A percentile compares a stretch with the other conserved stretches of the same genome.
These are phyloP conservation scores for Apus apus DNA, from an alignment of 2,113 vertebrate species.

Conservation along the genomic window DNA sequence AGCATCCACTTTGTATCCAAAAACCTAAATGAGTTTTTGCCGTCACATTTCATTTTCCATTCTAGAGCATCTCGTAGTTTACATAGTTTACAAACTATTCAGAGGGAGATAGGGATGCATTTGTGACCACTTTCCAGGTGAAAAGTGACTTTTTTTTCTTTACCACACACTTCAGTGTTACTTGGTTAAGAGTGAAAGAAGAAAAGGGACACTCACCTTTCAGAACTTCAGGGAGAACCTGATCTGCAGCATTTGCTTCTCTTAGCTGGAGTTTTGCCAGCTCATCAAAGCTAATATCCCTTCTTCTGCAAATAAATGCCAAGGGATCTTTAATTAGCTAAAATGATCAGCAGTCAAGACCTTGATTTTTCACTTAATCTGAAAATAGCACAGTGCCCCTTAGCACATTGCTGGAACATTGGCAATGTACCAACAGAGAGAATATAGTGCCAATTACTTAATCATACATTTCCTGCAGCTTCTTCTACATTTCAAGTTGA, in stretches of 20 bases:
- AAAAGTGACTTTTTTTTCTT: neutral
- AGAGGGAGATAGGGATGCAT: neutral
- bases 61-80: neutral
- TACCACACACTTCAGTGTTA: neutral
- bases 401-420: neutral
- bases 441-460: conserved; percentile 36
- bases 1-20: neutral
- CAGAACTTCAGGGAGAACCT: neutral
- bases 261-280: neutral
- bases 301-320: conserved; percentile 41
- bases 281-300: conserved; percentile 8
- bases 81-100: neutral
- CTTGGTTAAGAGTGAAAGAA: neutral
- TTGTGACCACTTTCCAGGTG: neutral
- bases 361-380: conserved; percentile 61
- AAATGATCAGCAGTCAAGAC: conserved; percentile 42
- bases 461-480: conserved; percentile 33
- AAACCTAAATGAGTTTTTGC: neutral
- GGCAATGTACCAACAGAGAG: neutral
- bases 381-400: conserved; percentile 52
- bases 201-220: neutral
- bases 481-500: conserved; percentile 7
- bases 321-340: conserved; percentile 47
- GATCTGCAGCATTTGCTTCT: neutral
- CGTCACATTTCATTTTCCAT: neutral